phyloP scores from a whole-genome alignment of 2,888 invertebrate genomes.

The Patella depressa region DNA sequence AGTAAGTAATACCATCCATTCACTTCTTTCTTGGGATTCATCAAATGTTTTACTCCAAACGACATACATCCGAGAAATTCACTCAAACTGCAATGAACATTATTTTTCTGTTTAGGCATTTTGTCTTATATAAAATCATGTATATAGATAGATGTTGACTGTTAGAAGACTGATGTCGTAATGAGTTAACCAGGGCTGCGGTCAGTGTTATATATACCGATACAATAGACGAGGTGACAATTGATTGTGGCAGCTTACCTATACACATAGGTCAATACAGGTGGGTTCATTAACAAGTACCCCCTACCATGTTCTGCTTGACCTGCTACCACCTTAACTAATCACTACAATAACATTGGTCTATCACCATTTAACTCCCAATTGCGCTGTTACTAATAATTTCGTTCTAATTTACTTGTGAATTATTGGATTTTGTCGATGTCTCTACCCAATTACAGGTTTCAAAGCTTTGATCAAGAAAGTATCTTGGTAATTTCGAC shows the following conservation, averaged over 20 bases:
- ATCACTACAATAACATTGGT: conserved; percentile 1
- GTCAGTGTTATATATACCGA: too few species aligned
- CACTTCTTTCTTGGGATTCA: conserved; percentile 76
- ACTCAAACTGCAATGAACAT: conserved; percentile 79
- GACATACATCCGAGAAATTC: conserved; percentile 95
- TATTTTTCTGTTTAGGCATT: conserved; percentile 4
- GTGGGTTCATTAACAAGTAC: background rate
- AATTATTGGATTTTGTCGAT: background rate
- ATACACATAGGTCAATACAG: background rate
- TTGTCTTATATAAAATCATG: background rate
- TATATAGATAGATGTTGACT: too few species aligned
- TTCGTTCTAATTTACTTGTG: background rate
- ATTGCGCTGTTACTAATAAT: too few species aligned
- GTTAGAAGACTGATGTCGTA: too few species aligned
- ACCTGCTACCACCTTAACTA: background rate
- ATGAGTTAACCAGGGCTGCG: too few species aligned
- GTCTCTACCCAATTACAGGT: background rate
- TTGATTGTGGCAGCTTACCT: background rate
- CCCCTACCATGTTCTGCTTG: background rate
- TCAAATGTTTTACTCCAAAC: conserved; percentile 86
- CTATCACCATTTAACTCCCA: too few species aligned
- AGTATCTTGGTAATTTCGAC: background rate
- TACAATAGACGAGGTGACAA: background rate
- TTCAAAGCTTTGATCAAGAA: background rate
- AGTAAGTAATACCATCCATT: conserved; percentile 83